These are phyloP conservation scores for Aphidius gifuensis DNA, from an alignment of 1,140 invertebrate genomes.

Conservation along the genomic window DNA sequence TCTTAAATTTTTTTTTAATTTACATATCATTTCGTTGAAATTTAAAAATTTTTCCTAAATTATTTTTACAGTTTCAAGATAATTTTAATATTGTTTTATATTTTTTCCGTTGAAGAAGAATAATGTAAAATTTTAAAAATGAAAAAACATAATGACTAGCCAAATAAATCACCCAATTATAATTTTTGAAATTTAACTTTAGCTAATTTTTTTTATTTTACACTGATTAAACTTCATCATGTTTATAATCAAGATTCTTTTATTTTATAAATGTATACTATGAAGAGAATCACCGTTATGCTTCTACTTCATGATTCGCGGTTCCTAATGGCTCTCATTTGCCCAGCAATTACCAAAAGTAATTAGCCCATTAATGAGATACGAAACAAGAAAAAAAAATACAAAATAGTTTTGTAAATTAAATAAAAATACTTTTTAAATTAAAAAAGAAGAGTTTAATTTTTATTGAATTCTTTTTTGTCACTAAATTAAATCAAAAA, in stretches of 20 bases:
- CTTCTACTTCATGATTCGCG: conserved; percentile 3
- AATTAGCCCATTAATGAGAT: conserved; percentile 28
- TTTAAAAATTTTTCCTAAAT: neutral
- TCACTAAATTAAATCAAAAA: no score
- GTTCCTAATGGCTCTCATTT: conserved; percentile 1
- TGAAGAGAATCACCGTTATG: neutral
- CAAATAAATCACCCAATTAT: no score
- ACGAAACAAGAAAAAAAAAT: conserved; percentile 19
- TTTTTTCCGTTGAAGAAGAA: no score
- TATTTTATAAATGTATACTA: neutral
- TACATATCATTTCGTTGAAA: neutral
- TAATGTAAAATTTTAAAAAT: no score
- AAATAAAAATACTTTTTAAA: neutral
- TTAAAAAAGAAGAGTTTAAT: neutral
- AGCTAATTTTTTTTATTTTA: no score
- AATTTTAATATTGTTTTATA: neutral
- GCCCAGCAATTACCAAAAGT: conserved; percentile 11
- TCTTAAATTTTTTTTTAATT: neutral
- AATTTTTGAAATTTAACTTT: no score
- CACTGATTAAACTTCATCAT: neutral
- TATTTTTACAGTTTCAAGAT: neutral
- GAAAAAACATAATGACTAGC: no score
- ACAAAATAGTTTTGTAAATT: neutral
- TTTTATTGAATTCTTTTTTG: no score
- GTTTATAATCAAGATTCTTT: conserved; percentile 10